Percentiles rank a stretch among this genome's conserved stretches.
These are phyloP conservation scores for Pammene aurita DNA, from an alignment of 2,888 invertebrate species.

Conservation along the genomic window DNA sequence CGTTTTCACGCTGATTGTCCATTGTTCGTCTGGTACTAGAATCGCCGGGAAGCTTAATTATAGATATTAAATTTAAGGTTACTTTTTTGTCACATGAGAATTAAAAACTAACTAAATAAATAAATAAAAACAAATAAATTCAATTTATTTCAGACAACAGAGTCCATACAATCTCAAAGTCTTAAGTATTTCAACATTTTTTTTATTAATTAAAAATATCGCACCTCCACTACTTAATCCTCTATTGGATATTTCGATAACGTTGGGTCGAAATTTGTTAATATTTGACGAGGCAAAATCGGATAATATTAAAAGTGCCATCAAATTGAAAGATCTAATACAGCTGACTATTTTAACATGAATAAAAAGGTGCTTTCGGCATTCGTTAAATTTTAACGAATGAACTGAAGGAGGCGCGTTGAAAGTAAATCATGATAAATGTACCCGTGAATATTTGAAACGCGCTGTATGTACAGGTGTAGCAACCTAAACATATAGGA, in stretches of 20 bases:
- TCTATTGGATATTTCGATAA: not conserved
- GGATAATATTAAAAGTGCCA: not conserved
- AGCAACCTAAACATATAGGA: constrained; percentile 22
- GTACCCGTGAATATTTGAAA: constrained; percentile 37
- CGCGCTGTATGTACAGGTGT: constrained; percentile 27
- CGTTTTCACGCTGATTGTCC: constrained; percentile 25
- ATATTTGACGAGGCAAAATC: not conserved
- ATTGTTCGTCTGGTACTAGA: constrained; percentile 18
- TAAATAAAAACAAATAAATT: too few relatives aligned
- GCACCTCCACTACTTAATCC: not conserved
- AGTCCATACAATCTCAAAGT: too few relatives aligned
- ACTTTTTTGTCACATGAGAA: too few relatives aligned
- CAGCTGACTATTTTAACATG: constrained; percentile 15
- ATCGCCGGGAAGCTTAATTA: constrained; percentile 23
- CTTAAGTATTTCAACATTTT: too few relatives aligned
- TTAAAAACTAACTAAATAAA: too few relatives aligned
- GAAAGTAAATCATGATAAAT: constrained; percentile 38
- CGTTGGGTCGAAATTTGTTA: not conserved
- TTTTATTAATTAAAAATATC: too few relatives aligned
- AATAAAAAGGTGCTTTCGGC: constrained; percentile 29
- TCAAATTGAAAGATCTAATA: constrained; percentile 14
- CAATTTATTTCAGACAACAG: too few relatives aligned
- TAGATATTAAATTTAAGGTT: not conserved
- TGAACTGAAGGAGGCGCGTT: constrained; percentile 34
- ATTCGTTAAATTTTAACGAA: constrained; percentile 35